Percentiles rank a stretch among this genome's conserved stretches.
Evolutionary conservation across 2,113 vertebrate genomes (phyloP).

Genomic region (Carlito syrichta): DNA sequence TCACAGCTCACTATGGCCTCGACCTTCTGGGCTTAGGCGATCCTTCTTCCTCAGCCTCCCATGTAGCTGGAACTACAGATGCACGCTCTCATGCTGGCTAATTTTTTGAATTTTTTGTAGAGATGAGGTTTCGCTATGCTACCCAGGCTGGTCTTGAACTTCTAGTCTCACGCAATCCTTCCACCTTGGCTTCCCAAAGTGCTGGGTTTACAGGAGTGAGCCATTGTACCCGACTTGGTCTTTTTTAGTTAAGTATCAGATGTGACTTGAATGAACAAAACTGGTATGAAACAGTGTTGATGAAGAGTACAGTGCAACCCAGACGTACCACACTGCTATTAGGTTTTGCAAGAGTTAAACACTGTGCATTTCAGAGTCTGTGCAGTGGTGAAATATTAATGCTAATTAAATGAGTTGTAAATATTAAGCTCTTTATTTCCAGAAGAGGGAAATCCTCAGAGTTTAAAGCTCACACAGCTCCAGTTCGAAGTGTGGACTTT

Average conservation of each 20-base stretch:
- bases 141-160: no score
- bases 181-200: no score
- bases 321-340: background rate
- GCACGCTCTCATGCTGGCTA: no score
- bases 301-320: accelerated
- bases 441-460: conserved; percentile 91
- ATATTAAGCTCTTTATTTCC: conserved; percentile 40
- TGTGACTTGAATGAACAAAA: background rate
- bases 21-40: no score
- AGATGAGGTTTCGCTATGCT: no score
- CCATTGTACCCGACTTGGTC: no score
- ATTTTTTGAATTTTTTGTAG: no score
- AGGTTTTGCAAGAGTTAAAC: background rate
- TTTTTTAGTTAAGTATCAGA: background rate
- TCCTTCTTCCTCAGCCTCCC: no score
- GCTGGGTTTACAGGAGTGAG: no score
- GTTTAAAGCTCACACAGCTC: conserved; percentile 91
- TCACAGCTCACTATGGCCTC: no score
- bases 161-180: no score
- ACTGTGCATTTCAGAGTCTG: background rate
- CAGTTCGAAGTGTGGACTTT: conserved; percentile 91
- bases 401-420: background rate
- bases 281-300: background rate
- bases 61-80: no score
- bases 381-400: background rate